Evolutionary conservation across 2,797 vertebrate species (phyloP).

Genomic region (Clarias laeviceps): DNA sequence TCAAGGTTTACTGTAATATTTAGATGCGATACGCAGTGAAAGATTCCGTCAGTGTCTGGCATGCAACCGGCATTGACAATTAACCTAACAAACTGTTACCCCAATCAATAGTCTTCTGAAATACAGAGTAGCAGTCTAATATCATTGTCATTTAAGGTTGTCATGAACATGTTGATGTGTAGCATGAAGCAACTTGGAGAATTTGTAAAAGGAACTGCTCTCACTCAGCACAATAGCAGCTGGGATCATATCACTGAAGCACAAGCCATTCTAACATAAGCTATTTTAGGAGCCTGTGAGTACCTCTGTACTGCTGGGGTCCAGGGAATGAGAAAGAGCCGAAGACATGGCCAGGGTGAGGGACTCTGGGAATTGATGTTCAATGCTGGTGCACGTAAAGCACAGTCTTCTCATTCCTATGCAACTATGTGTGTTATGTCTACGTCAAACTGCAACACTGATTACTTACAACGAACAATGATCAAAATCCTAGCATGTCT

Average conservation of each 20-base stretch:
- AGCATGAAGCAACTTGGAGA: constrained; percentile 40
- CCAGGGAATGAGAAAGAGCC: constrained; percentile 41
- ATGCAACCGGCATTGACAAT: background rate
- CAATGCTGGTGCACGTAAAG: constrained; percentile 34
- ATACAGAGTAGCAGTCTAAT: constrained; percentile 15
- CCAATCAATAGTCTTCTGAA: constrained; percentile 17
- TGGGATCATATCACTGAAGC: constrained; percentile 51
- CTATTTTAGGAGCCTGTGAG: constrained; percentile 56
- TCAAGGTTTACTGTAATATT: background rate
- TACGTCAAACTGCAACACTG: constrained; percentile 43
- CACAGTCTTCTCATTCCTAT: constrained; percentile 40
- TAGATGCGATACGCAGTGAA: background rate
- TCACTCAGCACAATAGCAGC: constrained; percentile 61
- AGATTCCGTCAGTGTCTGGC: background rate
- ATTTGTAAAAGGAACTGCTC: constrained; percentile 54
- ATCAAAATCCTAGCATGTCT: background rate
- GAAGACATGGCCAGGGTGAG: constrained; percentile 34
- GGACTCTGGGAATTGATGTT: constrained; percentile 45
- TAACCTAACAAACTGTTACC: constrained; percentile 19
- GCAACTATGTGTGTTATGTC: constrained; percentile 29
- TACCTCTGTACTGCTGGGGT: constrained; percentile 48
- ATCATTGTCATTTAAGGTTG: constrained; percentile 30
- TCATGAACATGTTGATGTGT: constrained; percentile 1
- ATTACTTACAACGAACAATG: constrained; percentile 42
- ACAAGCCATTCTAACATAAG: constrained; percentile 55